phyloP scores from a whole-genome alignment of 2,888 invertebrate genomes.

The Amorpha juglandis region DNA sequence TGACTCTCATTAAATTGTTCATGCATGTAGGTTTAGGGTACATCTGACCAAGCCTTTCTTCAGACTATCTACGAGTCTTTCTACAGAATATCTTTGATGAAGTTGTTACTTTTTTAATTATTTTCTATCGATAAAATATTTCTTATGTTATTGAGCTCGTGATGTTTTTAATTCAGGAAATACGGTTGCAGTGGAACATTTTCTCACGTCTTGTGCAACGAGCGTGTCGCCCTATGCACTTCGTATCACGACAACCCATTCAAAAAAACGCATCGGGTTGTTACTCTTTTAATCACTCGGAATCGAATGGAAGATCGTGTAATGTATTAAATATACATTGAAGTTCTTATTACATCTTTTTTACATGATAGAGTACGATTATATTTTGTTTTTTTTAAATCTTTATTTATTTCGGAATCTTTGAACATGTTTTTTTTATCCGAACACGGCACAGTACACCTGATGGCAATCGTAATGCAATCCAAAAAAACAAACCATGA shows the following conservation, averaged over 20 bases:
- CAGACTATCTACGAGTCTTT: no score
- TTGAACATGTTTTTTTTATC: no score
- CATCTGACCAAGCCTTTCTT: no score
- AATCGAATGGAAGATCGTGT: background rate
- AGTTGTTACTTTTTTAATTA: background rate
- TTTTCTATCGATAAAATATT: background rate
- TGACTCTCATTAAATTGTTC: no score
- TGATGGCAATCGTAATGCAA: no score
- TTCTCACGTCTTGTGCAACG: constrained; percentile 22
- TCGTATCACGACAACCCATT: constrained; percentile 12
- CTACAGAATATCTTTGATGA: no score
- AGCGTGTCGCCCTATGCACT: constrained; percentile 25
- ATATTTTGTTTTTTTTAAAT: no score
- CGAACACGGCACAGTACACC: no score
- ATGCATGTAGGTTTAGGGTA: no score
- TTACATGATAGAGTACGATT: background rate
- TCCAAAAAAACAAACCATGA: no score
- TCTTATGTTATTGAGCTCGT: background rate
- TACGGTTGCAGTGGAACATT: constrained; percentile 1
- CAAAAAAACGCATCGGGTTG: background rate
- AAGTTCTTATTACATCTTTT: background rate
- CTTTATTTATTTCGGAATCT: no score
- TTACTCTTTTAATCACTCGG: constrained; percentile 3
- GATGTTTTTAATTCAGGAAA: constrained; percentile 12
- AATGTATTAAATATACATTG: background rate